Base-by-base conservation (phyloP, 2,888 invertebrate genomes). In the Hemicrepidius hirtus region DNA sequence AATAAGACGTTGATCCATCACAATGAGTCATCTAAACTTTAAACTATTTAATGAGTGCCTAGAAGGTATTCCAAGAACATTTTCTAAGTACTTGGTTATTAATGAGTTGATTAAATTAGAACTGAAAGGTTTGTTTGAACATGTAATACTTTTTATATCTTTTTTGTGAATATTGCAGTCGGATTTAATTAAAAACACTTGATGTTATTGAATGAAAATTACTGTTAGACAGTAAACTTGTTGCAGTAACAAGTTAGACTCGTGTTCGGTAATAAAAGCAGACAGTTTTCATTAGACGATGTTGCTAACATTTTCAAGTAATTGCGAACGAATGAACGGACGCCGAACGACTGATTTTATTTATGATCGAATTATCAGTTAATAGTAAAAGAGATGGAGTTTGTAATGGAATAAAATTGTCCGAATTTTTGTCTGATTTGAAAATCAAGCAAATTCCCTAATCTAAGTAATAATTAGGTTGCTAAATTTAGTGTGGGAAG, bases 1-100 rank as follows among this genome's bases (percentile, higher is more conserved):
- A 16, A n/a, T 18, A 46, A 46, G 46, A 46, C 46, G 46, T 46
- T 46, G 46, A 46, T 46, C 46, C 18, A 46, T 18, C 46, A 46
- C 13, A 46, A 18, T 46, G 46, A 46, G 16, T 46, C 46, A 46
- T 46, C 18, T 18, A 46, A 46, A 41, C 41, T 16, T n/a, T 41
- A n/a, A 41, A 32, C 32, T 28, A 28, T 28, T 28, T 28, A 28
- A 13, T 13, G 41, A 41, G 4, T 41, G 41, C 13, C 41, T 41
- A 7, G 13, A 7, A 41, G 41, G 41, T 13, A 41, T 41, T 41
- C 13, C 1, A 13, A 41, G 41, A n/a, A 41, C n/a, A n/a, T n/a
- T n/a, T n/a, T n/a, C n/a, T 16, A 41, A 41, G 41, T 41, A 13
- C 41, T 41, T 41, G 41, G 3, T 13, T 41, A 6, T 41, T 41